A percentile compares a stretch with the other conserved stretches of the same genome.
These are phyloP conservation scores for Stomatorhinus walkeri DNA, from an alignment of 2,797 vertebrate species.

Conservation along the genomic window DNA sequence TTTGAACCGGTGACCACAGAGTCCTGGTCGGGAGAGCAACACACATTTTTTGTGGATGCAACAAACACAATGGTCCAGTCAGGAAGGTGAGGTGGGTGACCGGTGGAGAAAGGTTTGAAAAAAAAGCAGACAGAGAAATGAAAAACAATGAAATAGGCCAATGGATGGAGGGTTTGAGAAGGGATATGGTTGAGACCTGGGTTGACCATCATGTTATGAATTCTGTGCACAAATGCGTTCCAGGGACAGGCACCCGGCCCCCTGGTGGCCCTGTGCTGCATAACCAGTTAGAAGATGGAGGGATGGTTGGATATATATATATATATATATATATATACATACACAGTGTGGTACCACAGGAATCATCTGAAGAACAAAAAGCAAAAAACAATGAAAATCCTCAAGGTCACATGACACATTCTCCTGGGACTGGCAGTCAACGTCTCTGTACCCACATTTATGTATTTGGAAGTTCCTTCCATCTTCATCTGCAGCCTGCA, in stretches of 20 bases:
- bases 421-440: not conserved
- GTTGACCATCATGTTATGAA: not conserved
- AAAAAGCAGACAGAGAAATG: not conserved
- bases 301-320: not conserved
- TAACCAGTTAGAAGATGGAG: not conserved
- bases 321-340: not conserved
- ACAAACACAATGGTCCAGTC: not conserved
- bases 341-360: not conserved
- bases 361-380: not conserved
- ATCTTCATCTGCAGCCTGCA: not conserved
- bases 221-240: not conserved
- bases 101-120: not conserved
- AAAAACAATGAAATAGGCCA: not conserved
- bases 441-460: not conserved
- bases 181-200: not conserved
- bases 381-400: not conserved
- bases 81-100: not conserved
- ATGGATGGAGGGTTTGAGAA: not conserved
- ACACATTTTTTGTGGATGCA: not conserved
- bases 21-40: not conserved
- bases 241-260: not conserved
- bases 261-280: not conserved
- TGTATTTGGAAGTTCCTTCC: not conserved
- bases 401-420: not conserved
- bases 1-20: not conserved